phyloP scores from a whole-genome alignment of 2,113 vertebrate genomes.

The Hyperopisus bebe region DNA sequence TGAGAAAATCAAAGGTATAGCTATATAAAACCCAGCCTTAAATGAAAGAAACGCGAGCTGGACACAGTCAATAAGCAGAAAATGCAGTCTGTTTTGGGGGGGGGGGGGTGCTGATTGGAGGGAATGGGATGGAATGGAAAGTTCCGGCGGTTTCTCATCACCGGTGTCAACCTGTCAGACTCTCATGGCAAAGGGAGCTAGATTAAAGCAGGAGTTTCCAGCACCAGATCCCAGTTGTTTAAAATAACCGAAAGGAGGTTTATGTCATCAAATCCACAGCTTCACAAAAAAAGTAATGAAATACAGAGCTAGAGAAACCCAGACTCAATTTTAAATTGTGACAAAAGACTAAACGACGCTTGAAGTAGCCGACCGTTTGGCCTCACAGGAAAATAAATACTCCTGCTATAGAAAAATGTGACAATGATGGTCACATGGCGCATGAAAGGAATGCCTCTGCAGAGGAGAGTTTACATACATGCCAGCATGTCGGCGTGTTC shows the following conservation, averaged over 20 bases:
- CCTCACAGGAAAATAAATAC: not conserved
- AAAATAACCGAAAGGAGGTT: not conserved
- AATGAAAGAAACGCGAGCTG: constrained; percentile 15
- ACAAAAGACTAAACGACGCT: not conserved
- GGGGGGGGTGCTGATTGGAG: constrained; percentile 12
- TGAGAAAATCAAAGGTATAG: not conserved
- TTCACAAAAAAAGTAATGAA: not conserved
- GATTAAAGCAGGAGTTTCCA: constrained; percentile 12
- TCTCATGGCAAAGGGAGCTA: constrained; percentile 30
- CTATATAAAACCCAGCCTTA: not conserved
- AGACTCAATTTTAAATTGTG: not conserved
- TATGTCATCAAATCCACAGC: not conserved
- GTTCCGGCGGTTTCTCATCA: constrained; percentile 23
- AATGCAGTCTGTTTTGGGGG: not conserved
- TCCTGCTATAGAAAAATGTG: not conserved
- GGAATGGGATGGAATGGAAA: not conserved
- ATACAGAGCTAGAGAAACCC: not conserved
- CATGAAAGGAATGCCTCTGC: not conserved
- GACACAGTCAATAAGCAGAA: not conserved
- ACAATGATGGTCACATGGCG: not conserved
- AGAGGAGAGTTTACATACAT: not conserved
- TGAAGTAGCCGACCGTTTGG: not conserved
- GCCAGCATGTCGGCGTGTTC: not conserved
- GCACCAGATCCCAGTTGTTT: not conserved
- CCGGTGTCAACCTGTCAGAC: constrained; percentile 24